A percentile compares a stretch with the other conserved stretches of the same genome.
Conservation (phyloP, 1,140 invertebrate genomes). For the Papilio helenus region DNA sequence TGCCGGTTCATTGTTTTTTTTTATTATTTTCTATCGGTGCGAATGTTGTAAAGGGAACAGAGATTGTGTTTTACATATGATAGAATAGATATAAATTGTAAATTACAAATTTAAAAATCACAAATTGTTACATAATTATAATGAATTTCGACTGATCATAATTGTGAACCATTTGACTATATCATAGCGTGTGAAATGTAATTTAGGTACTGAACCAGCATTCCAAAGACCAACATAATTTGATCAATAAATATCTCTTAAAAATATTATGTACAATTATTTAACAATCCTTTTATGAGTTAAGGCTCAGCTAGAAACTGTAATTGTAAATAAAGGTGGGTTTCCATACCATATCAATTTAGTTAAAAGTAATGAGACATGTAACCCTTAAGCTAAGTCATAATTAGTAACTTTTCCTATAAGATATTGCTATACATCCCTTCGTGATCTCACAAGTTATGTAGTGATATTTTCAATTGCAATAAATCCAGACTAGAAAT, state of each 20-base stretch:
- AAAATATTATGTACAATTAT: constrained; percentile 49
- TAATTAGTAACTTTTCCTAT: background rate
- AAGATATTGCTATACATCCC: background rate
- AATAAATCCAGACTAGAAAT: no score
- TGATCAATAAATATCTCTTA: constrained; percentile 73
- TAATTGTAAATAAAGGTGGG: background rate
- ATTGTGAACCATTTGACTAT: constrained; percentile 47
- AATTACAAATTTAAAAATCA: constrained; percentile 45
- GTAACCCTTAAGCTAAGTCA: background rate
- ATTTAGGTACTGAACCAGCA: constrained; percentile 75
- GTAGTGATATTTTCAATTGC: no score
- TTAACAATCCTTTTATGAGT: background rate
- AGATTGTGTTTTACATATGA: constrained; percentile 40
- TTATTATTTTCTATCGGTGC: background rate
- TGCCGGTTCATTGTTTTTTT: constrained; percentile 25
- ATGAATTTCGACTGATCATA: constrained; percentile 41
- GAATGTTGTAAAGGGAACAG: constrained; percentile 26
- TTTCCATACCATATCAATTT: background rate
- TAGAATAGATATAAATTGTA: constrained; percentile 42
- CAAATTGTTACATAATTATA: constrained; percentile 52
- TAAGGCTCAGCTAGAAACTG: background rate
- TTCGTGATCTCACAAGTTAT: background rate
- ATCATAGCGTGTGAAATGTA: constrained; percentile 69
- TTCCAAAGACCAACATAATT: constrained; percentile 79
- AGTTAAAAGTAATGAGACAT: background rate